These are phyloP conservation scores for Campoplex capitator DNA, from an alignment of 2,888 invertebrate genomes.

Conservation along the genomic window DNA sequence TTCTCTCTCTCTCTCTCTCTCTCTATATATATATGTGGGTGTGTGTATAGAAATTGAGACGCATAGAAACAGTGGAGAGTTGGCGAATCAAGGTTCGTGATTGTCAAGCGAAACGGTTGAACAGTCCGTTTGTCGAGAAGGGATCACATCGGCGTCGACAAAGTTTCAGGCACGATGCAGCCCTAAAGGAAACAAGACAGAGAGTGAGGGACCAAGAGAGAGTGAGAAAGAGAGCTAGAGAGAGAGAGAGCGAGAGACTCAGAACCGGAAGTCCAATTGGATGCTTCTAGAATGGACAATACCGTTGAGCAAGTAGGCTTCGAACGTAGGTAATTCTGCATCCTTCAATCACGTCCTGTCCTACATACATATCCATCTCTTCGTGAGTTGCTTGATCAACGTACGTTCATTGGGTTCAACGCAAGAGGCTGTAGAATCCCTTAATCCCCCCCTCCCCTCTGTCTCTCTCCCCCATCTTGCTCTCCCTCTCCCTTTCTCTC, in stretches of 20 bases:
- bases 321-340: conserved; percentile 28
- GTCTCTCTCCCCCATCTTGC: neutral
- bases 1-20: neutral
- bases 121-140: conserved; percentile 37
- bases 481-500: neutral
- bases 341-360: conserved; percentile 38
- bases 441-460: neutral
- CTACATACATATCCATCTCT: conserved; percentile 19
- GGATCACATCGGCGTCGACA: conserved; percentile 38
- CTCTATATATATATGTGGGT: neutral
- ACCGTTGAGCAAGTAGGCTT: conserved; percentile 12
- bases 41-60: conserved; percentile 8
- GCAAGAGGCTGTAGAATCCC: conserved; percentile 19
- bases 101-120: conserved; percentile 47
- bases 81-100: conserved; percentile 44
- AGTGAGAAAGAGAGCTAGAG: conserved; percentile 2
- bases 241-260: neutral
- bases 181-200: neutral
- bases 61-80: conserved; percentile 26
- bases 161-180: conserved; percentile 9
- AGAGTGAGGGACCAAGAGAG: conserved; percentile 18
- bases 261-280: conserved; percentile 43
- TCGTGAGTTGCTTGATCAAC: conserved; percentile 43
- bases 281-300: conserved; percentile 34
- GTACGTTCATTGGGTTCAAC: conserved; percentile 25